Evolutionary conservation across 2,888 invertebrate species (phyloP), one percentile per base, ranked within the genome.

Genomic region (Anthophora plumipes): DNA sequence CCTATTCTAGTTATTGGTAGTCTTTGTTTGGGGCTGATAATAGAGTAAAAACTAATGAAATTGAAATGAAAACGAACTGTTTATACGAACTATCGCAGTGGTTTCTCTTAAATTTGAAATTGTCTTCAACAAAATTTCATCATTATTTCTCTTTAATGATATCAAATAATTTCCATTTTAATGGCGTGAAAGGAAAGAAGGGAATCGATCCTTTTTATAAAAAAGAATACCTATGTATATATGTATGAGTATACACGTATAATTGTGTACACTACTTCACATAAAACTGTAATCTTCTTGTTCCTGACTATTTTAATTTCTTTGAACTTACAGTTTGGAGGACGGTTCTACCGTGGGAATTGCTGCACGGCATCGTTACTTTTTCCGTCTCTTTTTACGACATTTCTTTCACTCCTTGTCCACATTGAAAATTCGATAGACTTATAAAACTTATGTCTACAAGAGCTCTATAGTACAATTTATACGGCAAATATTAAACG

Each of bases 291-390:
- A 77, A 71, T 70, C 73, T 77, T 63, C 67, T 48, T 84, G 80
- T 91, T 88, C 90, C 85, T 91, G 92, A 93, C 88, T 91, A 89
- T 93, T 93, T 93, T 93, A 93, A 93, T 93, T 92, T 93, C 91
- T 93, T 93, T 93, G 86, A 93, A 92, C 92, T 93, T 93, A 92
- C 93, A 93, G 93, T 93, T 92, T 91, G 90, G 89, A 89, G 91
- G 92, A 92, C 88, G 88, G 86, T 90, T 89, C 88, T 90, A 91
- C 89, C 90, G 57, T 89, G 91, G 92, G 90, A 92, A 91, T 90
- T 91, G 88, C 91, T 90, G 90, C 91, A 91, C 88, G 91, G 88
- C 91, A 87, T 86, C 92, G 88, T 91, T 91, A 90, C 89, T 91
- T 89, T 89, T 89, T 89, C 67, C 69, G 39, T 63, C 63, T 64